Evolutionary conservation across 2,113 vertebrate species (phyloP), one percentile per base, ranked within the genome.

Genomic region (Phrynosoma blainvillii): DNA sequence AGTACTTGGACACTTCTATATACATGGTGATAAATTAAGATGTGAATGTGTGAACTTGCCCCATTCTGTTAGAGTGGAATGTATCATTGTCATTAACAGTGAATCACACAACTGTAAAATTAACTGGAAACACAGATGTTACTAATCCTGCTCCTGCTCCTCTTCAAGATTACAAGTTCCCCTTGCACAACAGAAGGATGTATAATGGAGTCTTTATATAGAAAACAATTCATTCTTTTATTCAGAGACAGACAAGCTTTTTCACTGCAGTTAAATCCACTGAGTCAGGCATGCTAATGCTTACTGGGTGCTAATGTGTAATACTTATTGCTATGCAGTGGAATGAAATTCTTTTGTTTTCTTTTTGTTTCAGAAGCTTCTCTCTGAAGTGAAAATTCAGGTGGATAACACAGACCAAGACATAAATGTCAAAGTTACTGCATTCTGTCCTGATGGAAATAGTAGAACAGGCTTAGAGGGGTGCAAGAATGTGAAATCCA

Each of bases 321-420:
- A 90, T 87, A 42, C 30, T 79, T 88, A 93, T 84, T 85, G 68
- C 87, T 70, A 82, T 66, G 16, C 4, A 84, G 16, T 79, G 80
- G 8, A 5, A 92, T 86, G 95, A 59, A 91, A 93, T 94, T 71
- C 90, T 89, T 4, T 93, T 96, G 94, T 59, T 91, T 89, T 2
- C 91, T 96, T 90, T 89, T 94, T 92, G 8, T 95, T 95, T 59
- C 95, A 97, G 99, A 98, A 97, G 93, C 95, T 99, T 62, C 93
- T 99, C 90, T 98, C 98, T 47, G 98, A 99, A 95, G 98, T 99
- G 87, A 96, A 97, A 94, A 96, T 99, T 92, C 97, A 98, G 75
- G 96, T 99, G 91, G 97, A 99, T 95, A 98, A 98, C 96, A 94
- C 97, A 47, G 96, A 97, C 84, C 97, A 96, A 95, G 98, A 97